These are phyloP conservation scores for Sphaerophoria taeniata DNA, from an alignment of 2,888 invertebrate species.

Conservation along the genomic window DNA sequence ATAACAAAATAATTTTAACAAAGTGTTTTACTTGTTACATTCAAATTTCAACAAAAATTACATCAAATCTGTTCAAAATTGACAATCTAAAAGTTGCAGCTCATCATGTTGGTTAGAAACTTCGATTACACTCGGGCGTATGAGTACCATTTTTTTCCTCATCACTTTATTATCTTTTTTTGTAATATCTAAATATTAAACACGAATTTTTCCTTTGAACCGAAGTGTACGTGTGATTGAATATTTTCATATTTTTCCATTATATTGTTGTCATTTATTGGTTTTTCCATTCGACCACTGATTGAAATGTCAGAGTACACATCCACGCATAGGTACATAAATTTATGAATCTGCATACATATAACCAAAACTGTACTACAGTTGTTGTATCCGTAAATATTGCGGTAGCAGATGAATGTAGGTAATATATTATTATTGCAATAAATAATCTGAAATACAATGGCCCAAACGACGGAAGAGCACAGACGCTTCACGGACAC, in stretches of 20 bases:
- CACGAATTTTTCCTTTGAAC: not conserved
- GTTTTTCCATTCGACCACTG: constrained; percentile 58
- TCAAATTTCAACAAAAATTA: too few relatives aligned
- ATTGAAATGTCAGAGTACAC: constrained; percentile 54
- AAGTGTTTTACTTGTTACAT: too few relatives aligned
- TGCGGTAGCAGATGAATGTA: constrained; percentile 54
- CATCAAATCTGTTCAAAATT: too few relatives aligned
- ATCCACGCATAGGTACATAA: not conserved
- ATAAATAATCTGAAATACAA: constrained; percentile 18
- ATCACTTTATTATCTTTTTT: too few relatives aligned
- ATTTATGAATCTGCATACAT: not conserved
- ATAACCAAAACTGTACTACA: not conserved
- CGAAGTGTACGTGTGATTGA: constrained; percentile 52
- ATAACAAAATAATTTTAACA: too few relatives aligned
- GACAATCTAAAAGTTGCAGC: too few relatives aligned
- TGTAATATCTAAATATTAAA: too few relatives aligned
- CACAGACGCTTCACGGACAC: not conserved
- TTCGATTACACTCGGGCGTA: too few relatives aligned
- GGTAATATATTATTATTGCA: constrained; percentile 50
- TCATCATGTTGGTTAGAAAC: too few relatives aligned
- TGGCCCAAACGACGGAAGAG: not conserved
- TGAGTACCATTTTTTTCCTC: too few relatives aligned
- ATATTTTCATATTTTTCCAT: constrained; percentile 72
- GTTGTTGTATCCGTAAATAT: constrained; percentile 25
- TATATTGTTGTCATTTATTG: constrained; percentile 70